A percentile compares a stretch with the other conserved stretches of the same genome.
phyloP scores from a whole-genome alignment of 2,797 vertebrate genomes.

The Channa striata region DNA sequence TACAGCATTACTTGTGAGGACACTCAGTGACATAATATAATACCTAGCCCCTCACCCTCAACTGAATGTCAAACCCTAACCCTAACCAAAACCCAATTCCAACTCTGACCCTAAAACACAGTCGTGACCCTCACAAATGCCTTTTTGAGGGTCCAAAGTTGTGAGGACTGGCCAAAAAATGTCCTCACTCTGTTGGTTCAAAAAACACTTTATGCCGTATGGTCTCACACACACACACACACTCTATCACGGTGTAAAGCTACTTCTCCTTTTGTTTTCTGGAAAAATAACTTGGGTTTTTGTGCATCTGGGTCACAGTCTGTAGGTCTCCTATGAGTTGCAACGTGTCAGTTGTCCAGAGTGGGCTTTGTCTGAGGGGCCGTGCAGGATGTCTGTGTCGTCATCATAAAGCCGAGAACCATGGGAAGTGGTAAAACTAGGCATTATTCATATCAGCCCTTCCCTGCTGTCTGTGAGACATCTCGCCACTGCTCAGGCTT shows the following conservation, averaged over 20 bases:
- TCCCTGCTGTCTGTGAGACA: slow-evolving; percentile 49
- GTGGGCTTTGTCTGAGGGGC: slow-evolving; percentile 26
- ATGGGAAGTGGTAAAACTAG: slow-evolving; percentile 45
- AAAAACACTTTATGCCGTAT: too few relatives aligned
- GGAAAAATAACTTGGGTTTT: slow-evolving; percentile 3
- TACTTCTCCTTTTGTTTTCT: slow-evolving; percentile 33
- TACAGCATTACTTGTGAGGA: too few relatives aligned
- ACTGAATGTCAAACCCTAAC: too few relatives aligned
- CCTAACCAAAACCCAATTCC: too few relatives aligned
- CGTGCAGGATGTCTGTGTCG: slow-evolving; percentile 37
- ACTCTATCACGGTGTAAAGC: background rate
- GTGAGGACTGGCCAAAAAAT: too few relatives aligned
- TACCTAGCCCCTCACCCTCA: too few relatives aligned
- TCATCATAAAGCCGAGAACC: slow-evolving; percentile 28
- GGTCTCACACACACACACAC: slow-evolving; percentile 5
- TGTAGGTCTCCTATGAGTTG: slow-evolving; percentile 19
- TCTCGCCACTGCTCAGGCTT: slow-evolving; percentile 26
- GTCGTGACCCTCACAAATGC: too few relatives aligned
- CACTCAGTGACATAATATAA: too few relatives aligned
- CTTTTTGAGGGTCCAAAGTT: too few relatives aligned
- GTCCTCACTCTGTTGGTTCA: too few relatives aligned
- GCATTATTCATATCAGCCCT: slow-evolving; percentile 57
- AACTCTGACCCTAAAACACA: too few relatives aligned
- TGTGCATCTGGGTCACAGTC: background rate
- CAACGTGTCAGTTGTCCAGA: slow-evolving; percentile 4